Percentiles rank a stretch among this genome's conserved stretches.
phyloP scores from a whole-genome alignment of 2,113 vertebrate species.

The Heliornis fulica region DNA sequence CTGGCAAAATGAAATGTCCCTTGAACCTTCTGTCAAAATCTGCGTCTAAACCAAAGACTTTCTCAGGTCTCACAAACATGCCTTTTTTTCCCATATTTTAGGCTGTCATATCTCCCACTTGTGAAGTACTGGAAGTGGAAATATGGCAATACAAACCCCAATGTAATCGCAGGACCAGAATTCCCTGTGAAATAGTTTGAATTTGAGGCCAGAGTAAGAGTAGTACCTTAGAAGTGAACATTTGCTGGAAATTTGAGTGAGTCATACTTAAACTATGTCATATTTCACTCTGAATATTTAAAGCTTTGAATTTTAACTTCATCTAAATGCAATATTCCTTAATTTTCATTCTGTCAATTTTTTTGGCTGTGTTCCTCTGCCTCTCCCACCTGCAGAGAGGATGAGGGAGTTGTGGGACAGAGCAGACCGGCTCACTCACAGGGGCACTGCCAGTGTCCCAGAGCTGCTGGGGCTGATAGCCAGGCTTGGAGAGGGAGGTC shows the following conservation, averaged over 20 bases:
- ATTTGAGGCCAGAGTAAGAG: background rate
- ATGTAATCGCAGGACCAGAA: background rate
- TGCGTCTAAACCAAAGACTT: background rate
- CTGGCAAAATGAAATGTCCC: background rate
- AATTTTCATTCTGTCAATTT: background rate
- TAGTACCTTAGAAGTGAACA: background rate
- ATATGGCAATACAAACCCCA: background rate
- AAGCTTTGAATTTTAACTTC: background rate
- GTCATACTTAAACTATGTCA: background rate
- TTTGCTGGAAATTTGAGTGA: background rate
- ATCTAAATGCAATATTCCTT: background rate
- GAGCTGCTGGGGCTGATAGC: background rate
- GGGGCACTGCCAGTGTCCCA: rapidly evolving
- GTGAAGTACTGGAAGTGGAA: background rate
- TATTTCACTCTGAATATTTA: background rate
- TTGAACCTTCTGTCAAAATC: background rate
- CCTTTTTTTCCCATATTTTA: background rate
- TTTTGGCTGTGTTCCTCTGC: rapidly evolving
- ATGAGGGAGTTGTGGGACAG: background rate
- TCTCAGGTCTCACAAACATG: background rate
- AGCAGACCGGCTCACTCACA: background rate
- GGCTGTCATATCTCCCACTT: background rate
- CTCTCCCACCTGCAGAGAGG: rapidly evolving
- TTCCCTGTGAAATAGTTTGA: background rate
- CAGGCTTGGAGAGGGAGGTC: no score